Evolutionary conservation across 2,113 vertebrate genomes (phyloP), one percentile per base, ranked within the genome.

Genomic region (Gnathonemus echidnorhynchus): DNA sequence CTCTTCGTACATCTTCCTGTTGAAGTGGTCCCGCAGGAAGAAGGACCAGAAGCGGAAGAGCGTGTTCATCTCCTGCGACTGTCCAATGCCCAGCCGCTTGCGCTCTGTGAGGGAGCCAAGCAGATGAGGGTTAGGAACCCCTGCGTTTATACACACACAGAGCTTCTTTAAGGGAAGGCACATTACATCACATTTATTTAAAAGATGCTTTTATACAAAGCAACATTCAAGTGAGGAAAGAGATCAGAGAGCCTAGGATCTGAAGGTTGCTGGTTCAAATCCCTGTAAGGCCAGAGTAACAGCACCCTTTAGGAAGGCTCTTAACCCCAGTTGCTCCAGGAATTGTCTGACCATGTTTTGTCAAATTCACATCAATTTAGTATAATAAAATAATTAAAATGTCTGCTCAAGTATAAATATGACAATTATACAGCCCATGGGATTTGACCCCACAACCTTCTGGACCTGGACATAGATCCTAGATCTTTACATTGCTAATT

Each of bases 21-120:
- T 99, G 95, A 99, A 99, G 94, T 99, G 98, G 95, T 99, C 98
- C 88, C 98, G 96, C 91, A 99, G 95, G 95, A 99, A 99, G 94
- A 99, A 99, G 7, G 98, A 99, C 98, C 98, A 99, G 95, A 99
- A 99, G 88, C 98, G 98, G 95, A 99, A 99, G 4, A 99, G 97
- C 0, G 98, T 99, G 95, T 99, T 99, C 98, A 99, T 99, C 95
- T 99, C 98, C 95, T 99, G 98, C 89, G 98, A 99, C 87, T 99
- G 98, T 92, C 98, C 98, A 2, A 99, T 99, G 91, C 98, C 98
- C 93, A 99, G 95, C 49, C 98, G 95, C 93, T 99, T 99, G 39
- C 98, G 95, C 94, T 99, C 98, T 99, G 94, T 48, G 89, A 90
- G 89, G 24, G 85, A 27, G 88, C 9, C 62, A 6, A 52, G 21